A percentile compares a stretch with the other conserved stretches of the same genome.
Conservation (phyloP, 2,888 invertebrate species). For the Perdita meconis region DNA sequence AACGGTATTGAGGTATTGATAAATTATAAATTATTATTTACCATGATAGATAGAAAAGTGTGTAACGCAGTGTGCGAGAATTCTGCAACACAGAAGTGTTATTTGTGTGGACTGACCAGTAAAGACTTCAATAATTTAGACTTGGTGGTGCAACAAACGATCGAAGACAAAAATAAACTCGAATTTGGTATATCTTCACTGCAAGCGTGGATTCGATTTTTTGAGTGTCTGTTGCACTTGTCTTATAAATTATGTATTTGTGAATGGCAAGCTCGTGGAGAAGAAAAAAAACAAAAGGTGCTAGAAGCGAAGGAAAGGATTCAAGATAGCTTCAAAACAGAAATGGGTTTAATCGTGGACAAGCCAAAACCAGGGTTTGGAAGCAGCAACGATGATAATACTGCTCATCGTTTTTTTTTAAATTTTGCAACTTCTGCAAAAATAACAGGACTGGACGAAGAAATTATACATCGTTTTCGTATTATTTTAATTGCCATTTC, state of each 20-base stretch:
- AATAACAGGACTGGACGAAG: too few species aligned
- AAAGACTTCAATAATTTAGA: neutral
- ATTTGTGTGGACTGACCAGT: neutral
- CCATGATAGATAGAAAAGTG: neutral
- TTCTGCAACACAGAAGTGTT: neutral
- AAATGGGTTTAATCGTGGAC: too few species aligned
- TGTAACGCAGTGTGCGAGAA: neutral
- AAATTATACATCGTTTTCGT: too few species aligned
- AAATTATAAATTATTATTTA: neutral
- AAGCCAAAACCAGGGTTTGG: too few species aligned
- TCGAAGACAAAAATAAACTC: neutral
- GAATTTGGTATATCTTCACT: neutral
- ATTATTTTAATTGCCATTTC: too few species aligned
- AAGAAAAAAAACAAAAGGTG: constrained; percentile 33
- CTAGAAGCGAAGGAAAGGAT: too few species aligned
- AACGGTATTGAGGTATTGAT: too few species aligned
- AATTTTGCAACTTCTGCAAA: too few species aligned
- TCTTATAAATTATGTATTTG: constrained; percentile 15
- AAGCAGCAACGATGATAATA: too few species aligned
- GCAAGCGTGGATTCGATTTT: neutral
- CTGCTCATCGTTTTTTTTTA: too few species aligned
- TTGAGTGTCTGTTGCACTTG: neutral
- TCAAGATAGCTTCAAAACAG: too few species aligned
- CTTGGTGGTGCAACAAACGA: too few species aligned
- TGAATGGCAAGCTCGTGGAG: constrained; percentile 6